Conservation (phyloP, 2,888 invertebrate genomes). For the Leistus spinibarbis region DNA sequence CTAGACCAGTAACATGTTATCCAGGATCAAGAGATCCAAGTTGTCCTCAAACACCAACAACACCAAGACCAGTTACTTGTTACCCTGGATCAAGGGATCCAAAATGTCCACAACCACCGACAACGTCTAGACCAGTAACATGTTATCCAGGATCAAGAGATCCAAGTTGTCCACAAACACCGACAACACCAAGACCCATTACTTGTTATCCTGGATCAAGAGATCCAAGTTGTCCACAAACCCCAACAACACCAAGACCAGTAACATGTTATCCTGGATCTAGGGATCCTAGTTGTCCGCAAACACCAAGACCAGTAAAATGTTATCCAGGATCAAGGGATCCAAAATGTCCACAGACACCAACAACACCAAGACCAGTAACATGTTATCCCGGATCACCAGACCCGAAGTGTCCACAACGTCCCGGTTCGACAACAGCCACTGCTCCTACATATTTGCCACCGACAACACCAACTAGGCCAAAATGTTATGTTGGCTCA, state of each 20-base stretch:
- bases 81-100: constrained; percentile 51
- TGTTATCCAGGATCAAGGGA: constrained; percentile 44
- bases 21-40: constrained; percentile 54
- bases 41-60: constrained; percentile 50
- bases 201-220: constrained; percentile 52
- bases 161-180: constrained; percentile 49
- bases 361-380: constrained; percentile 45
- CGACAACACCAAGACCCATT: constrained; percentile 44
- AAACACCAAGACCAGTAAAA: background rate
- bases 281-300: constrained; percentile 47
- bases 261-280: constrained; percentile 49
- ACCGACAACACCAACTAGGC: constrained; percentile 38
- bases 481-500: constrained; percentile 47
- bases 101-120: constrained; percentile 43
- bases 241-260: constrained; percentile 44
- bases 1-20: constrained; percentile 50
- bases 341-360: constrained; percentile 43
- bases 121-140: constrained; percentile 43
- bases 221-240: constrained; percentile 54
- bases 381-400: constrained; percentile 50
- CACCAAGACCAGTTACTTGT: constrained; percentile 44
- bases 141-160: constrained; percentile 50
- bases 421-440: constrained; percentile 36
- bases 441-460: constrained; percentile 13
- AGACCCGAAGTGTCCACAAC: constrained; percentile 47